These are phyloP conservation scores for Neoniphon sammara DNA, from an alignment of 2,797 vertebrate species.

Conservation along the genomic window DNA sequence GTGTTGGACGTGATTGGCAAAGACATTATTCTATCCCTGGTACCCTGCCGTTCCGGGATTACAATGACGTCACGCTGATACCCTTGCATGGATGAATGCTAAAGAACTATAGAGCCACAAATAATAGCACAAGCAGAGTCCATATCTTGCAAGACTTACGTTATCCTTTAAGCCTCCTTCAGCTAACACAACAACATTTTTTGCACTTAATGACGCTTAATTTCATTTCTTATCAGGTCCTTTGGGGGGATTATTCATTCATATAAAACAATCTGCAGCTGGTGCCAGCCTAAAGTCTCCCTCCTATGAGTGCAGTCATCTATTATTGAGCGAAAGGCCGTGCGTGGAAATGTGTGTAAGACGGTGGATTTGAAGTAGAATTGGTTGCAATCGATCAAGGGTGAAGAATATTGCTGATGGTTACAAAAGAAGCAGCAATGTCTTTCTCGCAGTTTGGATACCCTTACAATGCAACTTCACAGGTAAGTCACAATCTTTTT, in stretches of 20 bases:
- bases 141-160: slow-evolving; percentile 91
- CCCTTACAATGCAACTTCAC: slow-evolving; percentile 94
- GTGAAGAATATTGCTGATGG: slow-evolving; percentile 90
- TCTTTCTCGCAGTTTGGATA: slow-evolving; percentile 99
- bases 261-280: slow-evolving; percentile 88
- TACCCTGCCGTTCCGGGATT: slow-evolving; percentile 91
- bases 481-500: slow-evolving; percentile 87
- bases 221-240: slow-evolving; percentile 84
- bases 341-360: slow-evolving; percentile 89
- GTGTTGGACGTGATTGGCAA: slow-evolving; percentile 88
- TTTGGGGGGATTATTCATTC: slow-evolving; percentile 86
- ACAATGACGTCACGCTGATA: slow-evolving; percentile 96
- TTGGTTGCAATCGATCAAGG: slow-evolving; percentile 91
- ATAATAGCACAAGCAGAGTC: slow-evolving; percentile 93
- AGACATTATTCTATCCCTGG: slow-evolving; percentile 86
- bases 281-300: slow-evolving; percentile 84
- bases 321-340: slow-evolving; percentile 92
- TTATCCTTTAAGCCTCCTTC: slow-evolving; percentile 90
- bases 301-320: slow-evolving; percentile 90
- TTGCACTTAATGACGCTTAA: slow-evolving; percentile 85
- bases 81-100: slow-evolving; percentile 91
- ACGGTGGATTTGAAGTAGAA: slow-evolving; percentile 90
- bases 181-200: slow-evolving; percentile 84
- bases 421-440: slow-evolving; percentile 94
- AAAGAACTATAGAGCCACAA: slow-evolving; percentile 93